Base-by-base conservation (phyloP, 2,113 vertebrate species). In the Tyrannus savana region DNA sequence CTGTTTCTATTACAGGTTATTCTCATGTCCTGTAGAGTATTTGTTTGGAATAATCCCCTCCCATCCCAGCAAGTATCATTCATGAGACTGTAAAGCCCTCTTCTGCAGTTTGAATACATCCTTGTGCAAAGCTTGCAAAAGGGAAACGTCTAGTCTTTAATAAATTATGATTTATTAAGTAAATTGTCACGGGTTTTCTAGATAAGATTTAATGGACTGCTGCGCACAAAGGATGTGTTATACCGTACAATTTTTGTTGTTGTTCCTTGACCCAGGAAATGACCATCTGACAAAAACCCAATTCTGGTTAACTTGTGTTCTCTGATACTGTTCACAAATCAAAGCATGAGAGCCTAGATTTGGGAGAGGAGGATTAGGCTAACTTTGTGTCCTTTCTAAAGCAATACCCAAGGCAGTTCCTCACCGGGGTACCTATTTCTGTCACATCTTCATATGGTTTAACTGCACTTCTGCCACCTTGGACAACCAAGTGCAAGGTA, bases 201-300 rank as follows among this genome's bases (percentile, higher is more conserved):
- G 17, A 3, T 7, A 22, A 35, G 46, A 7, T 52, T 44, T 72
- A 31, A 39, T 19, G 9, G 13, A 5, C 37, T 58, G 84, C n/a
- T 35, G 78, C 71, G 46, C 33, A 14, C 50, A 31, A 74, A 47
- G n/a, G 19, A 28, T 14, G 15, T 8, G 33, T 10, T 11, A 44
- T 16, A 41, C 24, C 16, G 28, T 0, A 13, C 14, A 4, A 1
- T 13, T 17, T 47, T 1, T 22, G 46, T 2, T 60, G 60, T 12
- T 62, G 52, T 3, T 59, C 55, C 80, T 59, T 41, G 23, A 2
- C 1, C 10, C 46, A 46, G 62, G 78, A 30, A 46, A n/a, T 17
- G 53, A 21, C 9, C 59, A 28, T 8, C 27, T 59, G 47, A 35
- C 39, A 21, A 9, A 56, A 53, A 4, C 10, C 3, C 12, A n/a